phyloP scores from a whole-genome alignment of 1,140 invertebrate species.

The Panulirus ornatus region DNA sequence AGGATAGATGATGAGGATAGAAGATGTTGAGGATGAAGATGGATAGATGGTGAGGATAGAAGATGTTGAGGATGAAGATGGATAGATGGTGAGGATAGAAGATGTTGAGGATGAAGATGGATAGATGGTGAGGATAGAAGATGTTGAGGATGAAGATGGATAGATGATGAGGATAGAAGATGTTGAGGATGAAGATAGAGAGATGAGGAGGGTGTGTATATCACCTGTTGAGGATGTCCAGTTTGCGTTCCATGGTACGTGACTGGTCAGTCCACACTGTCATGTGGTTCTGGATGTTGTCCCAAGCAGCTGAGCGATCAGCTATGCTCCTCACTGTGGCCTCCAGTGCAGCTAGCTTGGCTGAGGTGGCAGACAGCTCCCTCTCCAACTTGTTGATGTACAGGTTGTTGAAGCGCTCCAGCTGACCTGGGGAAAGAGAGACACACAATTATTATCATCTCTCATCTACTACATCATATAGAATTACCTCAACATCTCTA shows the following conservation, averaged over 20 bases:
- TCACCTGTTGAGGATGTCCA: slow-evolving; percentile 73
- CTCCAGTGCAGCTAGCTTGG: slow-evolving; percentile 62
- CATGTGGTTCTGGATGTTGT: slow-evolving; percentile 78
- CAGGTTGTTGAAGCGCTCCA: slow-evolving; percentile 78
- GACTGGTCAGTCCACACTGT: slow-evolving; percentile 76
- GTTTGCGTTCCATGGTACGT: slow-evolving; percentile 73
- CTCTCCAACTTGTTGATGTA: slow-evolving; percentile 78
- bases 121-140: no score
- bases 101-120: no score
- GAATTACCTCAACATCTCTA: background rate
- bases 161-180: no score
- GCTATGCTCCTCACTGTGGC: slow-evolving; percentile 61
- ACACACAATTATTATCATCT: background rate
- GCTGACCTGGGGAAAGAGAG: slow-evolving; percentile 75
- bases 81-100: no score
- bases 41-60: no score
- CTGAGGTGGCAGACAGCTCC: slow-evolving; percentile 76
- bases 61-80: no score
- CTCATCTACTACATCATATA: background rate
- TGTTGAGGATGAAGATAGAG: no score
- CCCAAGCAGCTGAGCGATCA: slow-evolving; percentile 76
- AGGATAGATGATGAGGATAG: no score
- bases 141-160: no score
- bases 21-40: no score
- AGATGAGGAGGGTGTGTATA: background rate